Percentiles rank a stretch among this genome's conserved stretches.
Evolutionary conservation across 2,888 invertebrate species (phyloP).

Genomic region (Habroteleia sp.): DNA sequence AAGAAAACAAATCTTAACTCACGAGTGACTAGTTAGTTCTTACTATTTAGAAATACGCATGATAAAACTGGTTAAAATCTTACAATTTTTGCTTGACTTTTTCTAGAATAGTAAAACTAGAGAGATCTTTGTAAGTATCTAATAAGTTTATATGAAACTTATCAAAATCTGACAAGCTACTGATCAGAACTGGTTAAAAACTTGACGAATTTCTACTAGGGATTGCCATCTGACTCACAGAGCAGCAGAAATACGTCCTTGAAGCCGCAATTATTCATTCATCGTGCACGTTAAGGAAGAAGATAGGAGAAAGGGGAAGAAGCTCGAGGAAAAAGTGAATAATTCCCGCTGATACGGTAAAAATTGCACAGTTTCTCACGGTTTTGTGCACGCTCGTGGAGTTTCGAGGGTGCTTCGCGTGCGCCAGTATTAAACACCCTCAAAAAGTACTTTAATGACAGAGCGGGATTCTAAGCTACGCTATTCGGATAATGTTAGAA

Average conservation of each 20-base stretch:
- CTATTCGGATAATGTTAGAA: slow-evolving; percentile 69
- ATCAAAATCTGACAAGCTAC: too few relatives aligned
- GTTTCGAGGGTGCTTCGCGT: slow-evolving; percentile 64
- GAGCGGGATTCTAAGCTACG: slow-evolving; percentile 75
- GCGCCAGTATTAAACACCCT: slow-evolving; percentile 69
- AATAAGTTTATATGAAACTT: too few relatives aligned
- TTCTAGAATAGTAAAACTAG: too few relatives aligned
- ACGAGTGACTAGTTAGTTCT: too few relatives aligned
- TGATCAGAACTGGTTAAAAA: too few relatives aligned
- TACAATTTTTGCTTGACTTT: too few relatives aligned
- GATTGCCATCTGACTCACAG: slow-evolving; percentile 42
- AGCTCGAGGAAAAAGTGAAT: slow-evolving; percentile 73
- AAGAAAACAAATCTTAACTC: too few relatives aligned
- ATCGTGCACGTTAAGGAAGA: slow-evolving; percentile 66
- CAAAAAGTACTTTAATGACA: slow-evolving; percentile 74
- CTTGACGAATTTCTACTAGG: too few relatives aligned
- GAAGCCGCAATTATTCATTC: slow-evolving; percentile 58
- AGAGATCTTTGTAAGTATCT: too few relatives aligned
- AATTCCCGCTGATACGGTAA: slow-evolving; percentile 66
- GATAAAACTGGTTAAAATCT: too few relatives aligned
- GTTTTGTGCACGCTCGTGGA: slow-evolving; percentile 56
- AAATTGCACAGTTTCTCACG: slow-evolving; percentile 72
- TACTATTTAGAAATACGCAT: too few relatives aligned
- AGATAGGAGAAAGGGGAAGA: slow-evolving; percentile 68
- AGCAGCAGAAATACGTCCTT: slow-evolving; percentile 24